Base-by-base conservation (phyloP, 2,797 vertebrate species). In the Carcharodon carcharias region DNA sequence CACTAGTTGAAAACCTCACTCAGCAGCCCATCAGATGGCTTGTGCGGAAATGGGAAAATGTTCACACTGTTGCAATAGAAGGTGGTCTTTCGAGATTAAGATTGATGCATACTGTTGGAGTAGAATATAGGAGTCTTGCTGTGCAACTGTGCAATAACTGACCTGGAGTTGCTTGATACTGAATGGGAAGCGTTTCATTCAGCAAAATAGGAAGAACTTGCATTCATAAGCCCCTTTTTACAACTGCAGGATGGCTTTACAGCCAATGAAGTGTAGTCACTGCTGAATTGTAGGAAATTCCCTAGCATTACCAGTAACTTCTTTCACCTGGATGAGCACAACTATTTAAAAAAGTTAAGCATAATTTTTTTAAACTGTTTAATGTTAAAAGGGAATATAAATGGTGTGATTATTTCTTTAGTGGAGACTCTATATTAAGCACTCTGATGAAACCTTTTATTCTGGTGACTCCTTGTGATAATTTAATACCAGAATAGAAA, bases 361-460 rank as follows among this genome's bases (percentile, higher is more conserved):
- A 26, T 93, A 21, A 45, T 26, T 45, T 58, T 67, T 67, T 65
- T 28, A 50, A 89, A 45, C 18, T 26, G 61, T n/a, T 67, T 65
- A 65, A 67, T 35, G 45, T 65, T 93, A 7, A 40, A n/a, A 54
- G 61, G 35, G 93, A 89, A 56, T 40, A 63, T 18, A 65, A 63
- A 65, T 93, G 61, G 91, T 67, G 63, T 93, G 63, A 93, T 23
- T 93, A 67, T 45, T 67, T 65, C 63, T 93, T 93, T 18, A 93
- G 21, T 8, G 61, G 5, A 40, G n/a, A 45, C n/a, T 65, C 91
- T 40, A 93, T 45, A 93, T 40, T 93, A 67, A 45, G 40, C n/a
- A 67, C n/a, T 26, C 18, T 40, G 63, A 93, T 93, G 63, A 40
- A 93, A 91, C 18, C 2, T 8, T 40, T 93, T 93, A 63, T 45